Evolutionary conservation across 2,113 vertebrate genomes (phyloP).

Genomic region (Alosa alosa): DNA sequence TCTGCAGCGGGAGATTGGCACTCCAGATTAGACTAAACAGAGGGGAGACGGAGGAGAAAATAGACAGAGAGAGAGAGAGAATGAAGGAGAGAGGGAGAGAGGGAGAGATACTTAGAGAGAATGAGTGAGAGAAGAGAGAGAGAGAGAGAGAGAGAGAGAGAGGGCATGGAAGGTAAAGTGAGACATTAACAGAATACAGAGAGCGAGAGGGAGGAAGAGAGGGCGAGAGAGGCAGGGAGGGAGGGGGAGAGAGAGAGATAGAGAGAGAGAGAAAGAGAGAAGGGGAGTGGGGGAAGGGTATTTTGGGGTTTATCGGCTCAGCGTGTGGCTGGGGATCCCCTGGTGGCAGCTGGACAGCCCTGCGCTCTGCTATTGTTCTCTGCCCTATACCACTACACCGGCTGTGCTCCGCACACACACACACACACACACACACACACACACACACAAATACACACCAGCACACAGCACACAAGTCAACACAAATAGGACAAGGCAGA

Average conservation of each 20-base stretch:
- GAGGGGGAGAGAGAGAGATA: background rate
- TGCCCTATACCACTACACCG: slow-evolving; percentile 18
- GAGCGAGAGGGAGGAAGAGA: background rate
- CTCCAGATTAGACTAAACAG: slow-evolving; percentile 52
- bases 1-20: slow-evolving; percentile 49
- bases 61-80: background rate
- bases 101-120: background rate
- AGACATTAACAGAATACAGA: background rate
- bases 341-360: slow-evolving; percentile 34
- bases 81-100: slow-evolving; percentile 17
- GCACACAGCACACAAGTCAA: background rate
- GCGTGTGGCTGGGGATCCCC: slow-evolving; percentile 29
- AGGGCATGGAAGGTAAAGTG: background rate
- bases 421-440: slow-evolving; percentile 16
- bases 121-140: background rate
- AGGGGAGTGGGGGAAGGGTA: background rate
- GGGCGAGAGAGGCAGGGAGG: background rate
- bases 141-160: background rate
- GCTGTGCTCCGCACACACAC: slow-evolving; percentile 20
- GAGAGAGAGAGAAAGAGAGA: background rate
- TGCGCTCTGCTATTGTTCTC: slow-evolving; percentile 43
- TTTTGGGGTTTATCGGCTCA: slow-evolving; percentile 10
- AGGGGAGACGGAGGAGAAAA: background rate
- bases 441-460: background rate
- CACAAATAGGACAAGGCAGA: background rate